phyloP scores from a whole-genome alignment of 2,888 invertebrate genomes.

The Colletes collaris region DNA sequence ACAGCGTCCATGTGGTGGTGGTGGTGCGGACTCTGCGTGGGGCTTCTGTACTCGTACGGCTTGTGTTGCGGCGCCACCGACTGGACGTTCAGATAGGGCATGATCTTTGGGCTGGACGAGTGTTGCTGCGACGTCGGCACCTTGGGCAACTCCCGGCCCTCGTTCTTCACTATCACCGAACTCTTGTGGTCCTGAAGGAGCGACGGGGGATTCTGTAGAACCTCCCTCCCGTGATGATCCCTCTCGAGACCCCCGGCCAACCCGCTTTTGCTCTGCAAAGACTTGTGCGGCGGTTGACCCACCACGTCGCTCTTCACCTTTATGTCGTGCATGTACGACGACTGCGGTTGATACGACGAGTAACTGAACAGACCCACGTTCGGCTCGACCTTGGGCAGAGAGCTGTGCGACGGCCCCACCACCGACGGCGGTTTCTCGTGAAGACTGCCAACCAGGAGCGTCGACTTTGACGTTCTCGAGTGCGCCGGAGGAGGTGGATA shows the following conservation, averaged over 20 bases:
- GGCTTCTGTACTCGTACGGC: constrained; percentile 81
- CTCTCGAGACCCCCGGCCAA: constrained; percentile 81
- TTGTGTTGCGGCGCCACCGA: constrained; percentile 77
- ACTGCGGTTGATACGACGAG: constrained; percentile 85
- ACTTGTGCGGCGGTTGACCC: constrained; percentile 73
- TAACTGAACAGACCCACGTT: constrained; percentile 88
- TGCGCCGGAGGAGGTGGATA: constrained; percentile 84
- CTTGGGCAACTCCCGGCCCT: constrained; percentile 86
- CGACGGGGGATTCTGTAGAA: constrained; percentile 87
- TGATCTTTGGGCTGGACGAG: constrained; percentile 81
- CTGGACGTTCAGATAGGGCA: constrained; percentile 80
- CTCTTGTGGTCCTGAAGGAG: constrained; percentile 88
- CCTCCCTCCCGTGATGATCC: constrained; percentile 79
- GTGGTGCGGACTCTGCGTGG: constrained; percentile 83
- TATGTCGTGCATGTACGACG: constrained; percentile 85
- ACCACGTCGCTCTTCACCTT: constrained; percentile 85
- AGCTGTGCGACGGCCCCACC: constrained; percentile 71
- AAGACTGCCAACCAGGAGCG: constrained; percentile 78
- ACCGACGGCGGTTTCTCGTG: constrained; percentile 75
- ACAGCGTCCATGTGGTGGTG: constrained; percentile 80
- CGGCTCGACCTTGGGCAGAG: constrained; percentile 87
- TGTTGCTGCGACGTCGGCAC: constrained; percentile 83
- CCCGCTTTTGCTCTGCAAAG: constrained; percentile 79
- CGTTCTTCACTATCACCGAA: constrained; percentile 92
- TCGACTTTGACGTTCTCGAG: constrained; percentile 81